These are phyloP conservation scores for Drosophila kambysellisi DNA, from an alignment of 2,888 invertebrate genomes.

Conservation along the genomic window DNA sequence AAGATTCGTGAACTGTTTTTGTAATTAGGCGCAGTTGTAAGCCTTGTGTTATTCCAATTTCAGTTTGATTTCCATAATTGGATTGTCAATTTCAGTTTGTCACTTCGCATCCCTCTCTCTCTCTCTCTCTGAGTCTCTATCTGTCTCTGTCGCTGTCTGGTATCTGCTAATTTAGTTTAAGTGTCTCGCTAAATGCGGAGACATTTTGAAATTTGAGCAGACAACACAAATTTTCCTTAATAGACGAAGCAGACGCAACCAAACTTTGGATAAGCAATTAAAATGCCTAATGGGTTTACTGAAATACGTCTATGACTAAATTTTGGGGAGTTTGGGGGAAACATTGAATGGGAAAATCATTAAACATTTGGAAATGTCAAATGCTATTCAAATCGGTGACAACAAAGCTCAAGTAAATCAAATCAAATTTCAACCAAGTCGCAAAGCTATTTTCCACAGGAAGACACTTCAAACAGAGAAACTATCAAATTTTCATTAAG, in stretches of 20 bases:
- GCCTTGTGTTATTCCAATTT: too few relatives aligned
- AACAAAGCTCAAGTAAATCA: not conserved
- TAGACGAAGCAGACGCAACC: constrained; percentile 16
- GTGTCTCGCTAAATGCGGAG: not conserved
- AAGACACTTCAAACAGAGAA: constrained; percentile 7
- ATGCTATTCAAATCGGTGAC: not conserved
- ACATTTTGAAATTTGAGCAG: constrained; percentile 15
- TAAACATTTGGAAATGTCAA: not conserved
- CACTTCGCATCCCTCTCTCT: not conserved
- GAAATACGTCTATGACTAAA: constrained; percentile 10
- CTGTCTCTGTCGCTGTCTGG: not conserved
- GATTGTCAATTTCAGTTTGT: not conserved
- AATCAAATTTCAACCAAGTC: not conserved
- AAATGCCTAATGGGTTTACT: not conserved
- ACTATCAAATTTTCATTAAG: not conserved
- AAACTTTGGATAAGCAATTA: constrained; percentile 14
- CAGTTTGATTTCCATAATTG: not conserved
- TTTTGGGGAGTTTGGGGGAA: not conserved
- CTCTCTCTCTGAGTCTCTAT: not conserved
- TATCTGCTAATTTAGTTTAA: constrained; percentile 15
- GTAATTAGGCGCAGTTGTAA: not conserved
- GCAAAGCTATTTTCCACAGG: constrained; percentile 1
- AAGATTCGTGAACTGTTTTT: not conserved
- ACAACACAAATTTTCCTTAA: constrained; percentile 10
- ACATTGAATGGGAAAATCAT: constrained; percentile 10